Percentiles rank a stretch among this genome's conserved stretches.
phyloP scores from a whole-genome alignment of 2,113 vertebrate species.

The Calyptomena viridis region DNA sequence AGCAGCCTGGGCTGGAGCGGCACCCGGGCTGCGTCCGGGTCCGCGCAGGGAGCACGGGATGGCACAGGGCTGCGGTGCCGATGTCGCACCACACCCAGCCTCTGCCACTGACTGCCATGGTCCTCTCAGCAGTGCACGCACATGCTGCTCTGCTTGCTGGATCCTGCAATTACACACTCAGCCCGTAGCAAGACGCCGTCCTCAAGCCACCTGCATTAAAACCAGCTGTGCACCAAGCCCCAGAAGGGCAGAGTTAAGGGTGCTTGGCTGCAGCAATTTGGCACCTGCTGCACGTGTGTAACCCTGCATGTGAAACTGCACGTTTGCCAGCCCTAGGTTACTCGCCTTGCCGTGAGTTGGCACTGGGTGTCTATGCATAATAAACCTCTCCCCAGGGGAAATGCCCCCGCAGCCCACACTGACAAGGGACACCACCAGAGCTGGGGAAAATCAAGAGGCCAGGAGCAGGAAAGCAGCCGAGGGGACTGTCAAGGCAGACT shows the following conservation, averaged over 20 bases:
- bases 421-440: not conserved
- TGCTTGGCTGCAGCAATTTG: not conserved
- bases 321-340: not conserved
- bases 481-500: not conserved
- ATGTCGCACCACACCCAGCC: not conserved
- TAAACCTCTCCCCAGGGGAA: not conserved
- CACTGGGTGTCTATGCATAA: not conserved
- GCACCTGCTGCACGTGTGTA: not conserved
- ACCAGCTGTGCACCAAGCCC: not conserved
- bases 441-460: not conserved
- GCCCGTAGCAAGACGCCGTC: not conserved
- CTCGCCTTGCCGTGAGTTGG: fast-evolving
- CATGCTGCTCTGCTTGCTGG: not conserved
- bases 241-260: not conserved
- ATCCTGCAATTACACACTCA: fast-evolving
- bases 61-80: fast-evolving
- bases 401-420: not conserved
- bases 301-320: too few relatives aligned
- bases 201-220: not conserved
- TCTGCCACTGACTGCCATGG: fast-evolving
- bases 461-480: not conserved
- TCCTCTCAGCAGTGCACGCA: fast-evolving
- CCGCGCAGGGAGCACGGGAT: fast-evolving
- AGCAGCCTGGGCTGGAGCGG: not conserved
- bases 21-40: fast-evolving